These are phyloP conservation scores for Sipha flava DNA, from an alignment of 1,140 invertebrate genomes.

Conservation along the genomic window DNA sequence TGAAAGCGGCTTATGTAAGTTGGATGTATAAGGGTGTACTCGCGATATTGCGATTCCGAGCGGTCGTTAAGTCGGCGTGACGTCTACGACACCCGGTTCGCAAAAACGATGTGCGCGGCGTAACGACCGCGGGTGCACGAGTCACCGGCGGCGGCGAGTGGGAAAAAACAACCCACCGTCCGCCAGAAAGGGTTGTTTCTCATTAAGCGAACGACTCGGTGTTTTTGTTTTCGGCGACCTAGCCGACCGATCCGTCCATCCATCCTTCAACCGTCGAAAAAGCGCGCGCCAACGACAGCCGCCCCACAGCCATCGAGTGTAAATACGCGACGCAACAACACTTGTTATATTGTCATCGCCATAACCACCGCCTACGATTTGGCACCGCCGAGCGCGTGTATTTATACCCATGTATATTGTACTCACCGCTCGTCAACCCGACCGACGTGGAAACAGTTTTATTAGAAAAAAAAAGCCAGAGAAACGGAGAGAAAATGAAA, in stretches of 20 bases:
- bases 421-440: no score
- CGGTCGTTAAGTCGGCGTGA: background rate
- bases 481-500: no score
- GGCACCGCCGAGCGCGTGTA: no score
- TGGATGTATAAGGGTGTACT: no score
- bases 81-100: background rate
- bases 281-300: background rate
- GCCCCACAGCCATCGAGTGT: background rate
- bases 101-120: background rate
- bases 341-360: background rate
- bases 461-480: no score
- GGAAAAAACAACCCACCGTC: background rate
- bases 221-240: background rate
- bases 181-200: constrained; percentile 14
- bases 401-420: no score
- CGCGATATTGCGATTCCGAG: no score
- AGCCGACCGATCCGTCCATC: background rate
- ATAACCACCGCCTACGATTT: no score
- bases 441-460: no score
- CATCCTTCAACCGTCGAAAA: background rate
- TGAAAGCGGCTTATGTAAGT: no score
- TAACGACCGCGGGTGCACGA: background rate
- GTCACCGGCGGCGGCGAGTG: background rate
- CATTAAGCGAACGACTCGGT: constrained; percentile 1
- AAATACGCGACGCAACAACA: background rate